A percentile compares a stretch with the other conserved stretches of the same genome.
These are phyloP conservation scores for Donacobius atricapilla DNA, from an alignment of 2,113 vertebrate species.

Conservation along the genomic window DNA sequence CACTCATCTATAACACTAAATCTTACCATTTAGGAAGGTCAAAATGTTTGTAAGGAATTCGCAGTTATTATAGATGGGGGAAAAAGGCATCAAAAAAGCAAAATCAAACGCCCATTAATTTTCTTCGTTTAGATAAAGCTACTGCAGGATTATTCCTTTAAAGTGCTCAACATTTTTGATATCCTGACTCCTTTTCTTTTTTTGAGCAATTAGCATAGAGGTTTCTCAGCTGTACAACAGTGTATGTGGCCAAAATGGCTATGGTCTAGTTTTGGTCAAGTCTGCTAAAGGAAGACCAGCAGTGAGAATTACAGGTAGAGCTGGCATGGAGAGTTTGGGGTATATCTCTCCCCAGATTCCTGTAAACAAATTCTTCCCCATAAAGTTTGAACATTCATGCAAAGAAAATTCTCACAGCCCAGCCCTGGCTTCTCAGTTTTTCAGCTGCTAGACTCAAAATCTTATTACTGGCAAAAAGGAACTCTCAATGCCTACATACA, in stretches of 20 bases:
- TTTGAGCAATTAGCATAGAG: neutral
- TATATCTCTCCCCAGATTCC: neutral
- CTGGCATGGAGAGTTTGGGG: neutral
- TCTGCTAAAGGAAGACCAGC: neutral
- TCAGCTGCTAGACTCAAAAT: neutral
- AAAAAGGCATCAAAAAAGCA: neutral
- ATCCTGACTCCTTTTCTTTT: neutral
- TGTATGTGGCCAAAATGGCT: neutral
- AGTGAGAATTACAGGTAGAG: neutral
- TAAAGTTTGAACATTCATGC: neutral
- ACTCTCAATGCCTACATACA: rapidly evolving
- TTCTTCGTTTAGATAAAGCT: neutral
- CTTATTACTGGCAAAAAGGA: neutral
- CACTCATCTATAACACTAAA: neutral
- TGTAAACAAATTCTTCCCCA: neutral
- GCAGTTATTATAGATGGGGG: neutral
- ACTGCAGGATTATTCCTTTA: neutral
- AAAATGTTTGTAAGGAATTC: neutral
- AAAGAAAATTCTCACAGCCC: neutral
- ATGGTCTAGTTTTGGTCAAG: neutral
- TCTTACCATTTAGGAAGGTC: neutral
- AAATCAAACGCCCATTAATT: neutral
- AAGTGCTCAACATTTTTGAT: neutral
- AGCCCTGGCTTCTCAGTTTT: neutral
- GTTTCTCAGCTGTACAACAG: neutral